Evolutionary conservation across 1,140 invertebrate genomes (phyloP).

Genomic region (Hycleus cichorii): DNA sequence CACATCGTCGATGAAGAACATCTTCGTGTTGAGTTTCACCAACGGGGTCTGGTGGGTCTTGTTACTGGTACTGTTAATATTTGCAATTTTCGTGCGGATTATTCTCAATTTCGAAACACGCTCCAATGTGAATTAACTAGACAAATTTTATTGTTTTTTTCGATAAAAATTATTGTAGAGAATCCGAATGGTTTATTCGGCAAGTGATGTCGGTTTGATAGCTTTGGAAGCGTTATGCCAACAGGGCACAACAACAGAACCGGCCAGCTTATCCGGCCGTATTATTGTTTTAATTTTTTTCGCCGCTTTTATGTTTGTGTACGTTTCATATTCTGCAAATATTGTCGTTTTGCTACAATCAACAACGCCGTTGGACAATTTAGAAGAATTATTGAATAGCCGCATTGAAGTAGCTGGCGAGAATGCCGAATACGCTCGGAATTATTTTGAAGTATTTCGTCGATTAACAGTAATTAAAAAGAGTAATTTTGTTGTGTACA

Average conservation of each 20-base stretch:
- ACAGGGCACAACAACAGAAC: slow-evolving; percentile 29
- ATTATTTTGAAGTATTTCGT: slow-evolving; percentile 26
- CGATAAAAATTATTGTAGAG: no score
- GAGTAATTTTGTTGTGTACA: background rate
- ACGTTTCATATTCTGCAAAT: slow-evolving; percentile 34
- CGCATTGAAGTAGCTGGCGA: slow-evolving; percentile 23
- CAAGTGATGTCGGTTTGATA: slow-evolving; percentile 28
- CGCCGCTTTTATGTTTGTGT: slow-evolving; percentile 31
- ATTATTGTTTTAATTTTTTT: slow-evolving; percentile 27
- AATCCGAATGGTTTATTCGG: background rate
- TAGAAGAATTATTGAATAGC: slow-evolving; percentile 25
- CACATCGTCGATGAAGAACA: slow-evolving; percentile 24
- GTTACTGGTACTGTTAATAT: background rate
- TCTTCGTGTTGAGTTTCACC: slow-evolving; percentile 22
- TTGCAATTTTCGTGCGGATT: background rate
- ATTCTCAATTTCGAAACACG: slow-evolving; percentile 7
- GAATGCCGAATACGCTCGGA: slow-evolving; percentile 22
- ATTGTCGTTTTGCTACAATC: slow-evolving; percentile 34
- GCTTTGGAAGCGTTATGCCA: slow-evolving; percentile 32
- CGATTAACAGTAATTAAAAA: no score
- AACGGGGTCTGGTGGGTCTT: slow-evolving; percentile 21
- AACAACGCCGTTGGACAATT: slow-evolving; percentile 19
- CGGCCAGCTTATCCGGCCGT: slow-evolving; percentile 22
- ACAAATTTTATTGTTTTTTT: background rate
- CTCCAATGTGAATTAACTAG: background rate